phyloP scores from a whole-genome alignment of 2,797 vertebrate genomes.

The Eospalax fontanierii region DNA sequence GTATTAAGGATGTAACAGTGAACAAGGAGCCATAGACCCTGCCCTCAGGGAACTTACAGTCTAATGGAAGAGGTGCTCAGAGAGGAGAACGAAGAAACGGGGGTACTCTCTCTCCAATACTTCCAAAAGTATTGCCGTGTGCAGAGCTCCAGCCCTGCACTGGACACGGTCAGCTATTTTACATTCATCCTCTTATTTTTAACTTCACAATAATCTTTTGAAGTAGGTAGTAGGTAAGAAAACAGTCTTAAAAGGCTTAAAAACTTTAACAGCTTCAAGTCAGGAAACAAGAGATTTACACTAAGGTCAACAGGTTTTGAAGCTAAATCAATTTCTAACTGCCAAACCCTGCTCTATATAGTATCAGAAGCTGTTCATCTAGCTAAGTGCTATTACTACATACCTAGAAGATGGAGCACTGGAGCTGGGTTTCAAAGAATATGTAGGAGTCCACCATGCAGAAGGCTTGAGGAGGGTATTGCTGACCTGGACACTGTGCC shows the following conservation, averaged over 20 bases:
- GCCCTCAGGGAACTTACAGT: neutral
- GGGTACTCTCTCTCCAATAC: neutral
- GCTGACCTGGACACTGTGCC: neutral
- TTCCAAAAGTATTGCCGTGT: fast-evolving
- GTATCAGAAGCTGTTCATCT: neutral
- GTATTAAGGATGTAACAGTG: neutral
- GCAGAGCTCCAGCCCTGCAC: fast-evolving
- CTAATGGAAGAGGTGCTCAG: neutral
- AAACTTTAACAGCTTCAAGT: neutral
- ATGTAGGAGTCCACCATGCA: neutral
- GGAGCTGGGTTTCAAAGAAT: neutral
- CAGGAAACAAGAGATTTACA: neutral
- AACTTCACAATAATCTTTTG: neutral
- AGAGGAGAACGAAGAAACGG: neutral
- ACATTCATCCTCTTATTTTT: neutral
- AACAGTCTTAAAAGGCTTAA: neutral
- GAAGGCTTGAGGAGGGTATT: neutral
- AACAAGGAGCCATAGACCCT: neutral
- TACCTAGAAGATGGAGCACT: neutral
- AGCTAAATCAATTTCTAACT: neutral
- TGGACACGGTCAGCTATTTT: neutral
- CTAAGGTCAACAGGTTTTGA: neutral
- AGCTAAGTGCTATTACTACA: neutral
- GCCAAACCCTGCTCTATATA: neutral
- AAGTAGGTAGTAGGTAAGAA: neutral